Evolutionary conservation across 2,113 vertebrate genomes (phyloP).

Genomic region (Cygnus atratus): DNA sequence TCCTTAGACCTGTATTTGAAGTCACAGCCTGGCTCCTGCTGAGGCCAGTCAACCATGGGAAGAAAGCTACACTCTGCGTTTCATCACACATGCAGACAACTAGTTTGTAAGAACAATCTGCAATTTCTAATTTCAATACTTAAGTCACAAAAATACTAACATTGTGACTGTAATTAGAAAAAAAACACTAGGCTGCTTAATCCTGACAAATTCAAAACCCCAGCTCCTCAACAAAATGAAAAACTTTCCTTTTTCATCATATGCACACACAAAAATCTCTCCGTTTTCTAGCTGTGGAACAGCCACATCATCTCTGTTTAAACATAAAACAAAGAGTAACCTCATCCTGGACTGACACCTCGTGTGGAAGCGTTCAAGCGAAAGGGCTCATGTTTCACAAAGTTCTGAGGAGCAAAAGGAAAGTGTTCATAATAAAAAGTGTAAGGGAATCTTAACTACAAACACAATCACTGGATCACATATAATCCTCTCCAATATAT

Average conservation of each 20-base stretch:
- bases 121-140: accelerated
- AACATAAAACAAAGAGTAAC: background rate
- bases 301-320: background rate
- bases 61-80: background rate
- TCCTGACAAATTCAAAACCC: background rate
- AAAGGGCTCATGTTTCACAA: background rate
- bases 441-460: background rate
- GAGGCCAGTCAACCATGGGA: background rate
- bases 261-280: background rate
- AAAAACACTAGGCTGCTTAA: background rate
- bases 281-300: background rate
- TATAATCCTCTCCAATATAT: background rate
- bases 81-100: background rate
- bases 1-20: background rate
- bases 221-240: background rate
- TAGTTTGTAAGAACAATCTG: background rate
- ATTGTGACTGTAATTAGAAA: background rate
- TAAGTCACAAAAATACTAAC: background rate
- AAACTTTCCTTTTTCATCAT: background rate
- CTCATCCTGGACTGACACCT: accelerated
- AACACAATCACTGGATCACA: background rate
- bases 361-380: background rate
- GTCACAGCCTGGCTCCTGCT: background rate
- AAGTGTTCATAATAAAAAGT: background rate
- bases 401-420: background rate